Percentiles rank a stretch among this genome's conserved stretches.
Conservation (phyloP, 30 jellyfish, hydroid and myxozoan genomes). For the Aurelia aurita complex sp. Pacific region DNA sequence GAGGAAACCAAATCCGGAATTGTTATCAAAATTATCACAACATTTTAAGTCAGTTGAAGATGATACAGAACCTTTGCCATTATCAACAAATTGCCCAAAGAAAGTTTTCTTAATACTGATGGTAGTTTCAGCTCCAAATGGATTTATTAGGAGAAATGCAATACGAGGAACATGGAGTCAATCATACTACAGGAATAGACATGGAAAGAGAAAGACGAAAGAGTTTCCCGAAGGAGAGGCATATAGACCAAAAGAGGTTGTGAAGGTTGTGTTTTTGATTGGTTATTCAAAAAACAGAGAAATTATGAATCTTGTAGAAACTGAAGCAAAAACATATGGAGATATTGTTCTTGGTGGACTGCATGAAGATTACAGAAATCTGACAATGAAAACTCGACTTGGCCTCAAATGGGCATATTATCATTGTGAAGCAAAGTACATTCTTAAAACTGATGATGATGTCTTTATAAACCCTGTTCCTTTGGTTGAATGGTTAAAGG, state of each 20-base stretch:
- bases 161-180: conserved; percentile 87
- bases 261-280: conserved; percentile 75
- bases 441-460: conserved; percentile 96
- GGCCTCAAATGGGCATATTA: conserved; percentile 91
- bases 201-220: neutral
- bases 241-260: conserved; percentile 39
- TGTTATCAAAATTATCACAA: conserved; percentile 29
- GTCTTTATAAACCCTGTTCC: conserved; percentile 79
- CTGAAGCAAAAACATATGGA: conserved; percentile 64
- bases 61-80: conserved; percentile 77
- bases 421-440: conserved; percentile 64
- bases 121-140: conserved; percentile 80
- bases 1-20: conserved; percentile 11
- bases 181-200: conserved; percentile 17
- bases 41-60: conserved; percentile 40
- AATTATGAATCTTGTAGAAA: conserved; percentile 21
- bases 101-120: conserved; percentile 59
- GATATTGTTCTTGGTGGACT: conserved; percentile 90
- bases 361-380: conserved; percentile 73
- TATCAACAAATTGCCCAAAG: conserved; percentile 64
- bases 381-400: conserved; percentile 85
- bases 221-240: conserved; percentile 8
- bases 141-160: conserved; percentile 60
- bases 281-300: conserved; percentile 55
- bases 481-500: conserved; percentile 78